Conservation (phyloP, 2,888 invertebrate species). For the Scaptomyza cyrtandrae region DNA sequence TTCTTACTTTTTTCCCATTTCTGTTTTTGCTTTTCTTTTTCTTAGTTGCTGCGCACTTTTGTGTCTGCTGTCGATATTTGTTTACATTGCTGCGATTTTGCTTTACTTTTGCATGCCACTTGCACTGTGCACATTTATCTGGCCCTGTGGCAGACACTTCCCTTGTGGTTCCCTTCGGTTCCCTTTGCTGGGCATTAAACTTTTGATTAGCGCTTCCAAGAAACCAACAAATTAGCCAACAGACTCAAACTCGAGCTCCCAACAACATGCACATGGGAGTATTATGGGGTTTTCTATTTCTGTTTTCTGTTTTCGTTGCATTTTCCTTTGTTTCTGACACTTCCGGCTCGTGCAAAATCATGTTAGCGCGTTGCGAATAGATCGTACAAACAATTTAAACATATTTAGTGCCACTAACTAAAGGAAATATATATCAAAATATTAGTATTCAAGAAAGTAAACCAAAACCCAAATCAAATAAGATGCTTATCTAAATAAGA, state of each 20-base stretch:
- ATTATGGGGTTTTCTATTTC: conserved; percentile 15
- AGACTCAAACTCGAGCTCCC: conserved; percentile 28
- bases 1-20: neutral
- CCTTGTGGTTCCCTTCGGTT: neutral
- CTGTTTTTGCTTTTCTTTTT: neutral
- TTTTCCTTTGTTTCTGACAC: conserved; percentile 30
- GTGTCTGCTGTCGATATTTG: conserved; percentile 57
- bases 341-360: conserved; percentile 45
- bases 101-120: conserved; percentile 52
- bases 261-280: conserved; percentile 36
- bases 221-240: conserved; percentile 68
- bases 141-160: neutral
- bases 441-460: too few species aligned
- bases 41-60: conserved; percentile 19
- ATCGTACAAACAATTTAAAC: neutral
- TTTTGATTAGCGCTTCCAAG: conserved; percentile 75
- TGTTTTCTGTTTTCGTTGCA: neutral
- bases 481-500: neutral
- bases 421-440: too few species aligned
- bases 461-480: too few species aligned
- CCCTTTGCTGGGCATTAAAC: conserved; percentile 59
- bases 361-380: conserved; percentile 46
- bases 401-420: neutral
- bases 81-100: conserved; percentile 45
- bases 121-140: conserved; percentile 16